Evolutionary conservation across 2,888 invertebrate species (phyloP).

Genomic region (Phaedon cochleariae): DNA sequence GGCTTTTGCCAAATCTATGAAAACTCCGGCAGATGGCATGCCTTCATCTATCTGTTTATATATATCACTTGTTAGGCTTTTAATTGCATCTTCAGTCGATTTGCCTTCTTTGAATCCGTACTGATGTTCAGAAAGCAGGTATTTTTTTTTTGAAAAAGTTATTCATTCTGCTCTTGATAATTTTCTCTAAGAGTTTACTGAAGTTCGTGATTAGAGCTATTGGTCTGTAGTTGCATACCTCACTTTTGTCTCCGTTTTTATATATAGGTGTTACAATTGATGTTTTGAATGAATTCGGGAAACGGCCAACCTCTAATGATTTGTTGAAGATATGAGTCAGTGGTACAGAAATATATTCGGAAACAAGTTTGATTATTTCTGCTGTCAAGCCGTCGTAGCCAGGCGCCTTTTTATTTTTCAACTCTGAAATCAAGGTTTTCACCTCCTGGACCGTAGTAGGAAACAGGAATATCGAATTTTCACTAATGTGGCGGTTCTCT

Average conservation of each 20-base stretch:
- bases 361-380: constrained; percentile 5
- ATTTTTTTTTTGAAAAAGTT: background rate
- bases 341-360: background rate
- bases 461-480: background rate
- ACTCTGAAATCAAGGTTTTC: constrained; percentile 1
- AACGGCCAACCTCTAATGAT: constrained; percentile 1
- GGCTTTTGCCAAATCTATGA: background rate
- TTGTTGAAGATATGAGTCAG: constrained; percentile 6
- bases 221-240: constrained; percentile 8
- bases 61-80: background rate
- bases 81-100: background rate
- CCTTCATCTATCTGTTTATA: background rate
- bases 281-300: constrained; percentile 10
- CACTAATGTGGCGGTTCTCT: background rate
- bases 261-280: constrained; percentile 7
- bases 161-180: background rate
- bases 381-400: background rate
- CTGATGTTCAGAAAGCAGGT: background rate
- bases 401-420: constrained; percentile 13
- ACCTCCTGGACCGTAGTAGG: constrained; percentile 1
- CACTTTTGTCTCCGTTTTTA: constrained; percentile 6
- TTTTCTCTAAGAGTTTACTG: constrained; percentile 5
- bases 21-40: background rate
- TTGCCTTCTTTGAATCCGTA: constrained; percentile 4
- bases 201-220: background rate